These are phyloP conservation scores for Tetragonula clypearis DNA, from an alignment of 1,140 invertebrate genomes.

Conservation along the genomic window DNA sequence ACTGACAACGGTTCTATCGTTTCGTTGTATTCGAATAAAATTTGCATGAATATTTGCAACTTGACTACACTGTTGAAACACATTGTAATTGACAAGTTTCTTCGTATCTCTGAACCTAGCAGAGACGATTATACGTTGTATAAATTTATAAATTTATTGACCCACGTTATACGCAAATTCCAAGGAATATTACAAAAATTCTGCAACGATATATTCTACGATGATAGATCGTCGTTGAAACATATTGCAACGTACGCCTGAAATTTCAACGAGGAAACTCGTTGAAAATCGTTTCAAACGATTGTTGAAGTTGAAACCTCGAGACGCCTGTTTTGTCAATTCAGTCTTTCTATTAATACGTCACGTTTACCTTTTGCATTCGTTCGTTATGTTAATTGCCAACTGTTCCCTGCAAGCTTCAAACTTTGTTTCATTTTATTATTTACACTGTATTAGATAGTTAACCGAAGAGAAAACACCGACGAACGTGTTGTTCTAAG, in stretches of 20 bases:
- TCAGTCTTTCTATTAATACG: not conserved
- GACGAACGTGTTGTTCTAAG: no score
- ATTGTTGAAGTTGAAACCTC: not conserved
- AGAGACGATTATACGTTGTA: not conserved
- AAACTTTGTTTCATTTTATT: not conserved
- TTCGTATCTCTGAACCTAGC: not conserved
- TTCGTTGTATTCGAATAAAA: not conserved
- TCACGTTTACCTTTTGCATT: not conserved
- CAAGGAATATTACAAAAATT: not conserved
- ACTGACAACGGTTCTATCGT: not conserved
- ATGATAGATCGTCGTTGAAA: not conserved
- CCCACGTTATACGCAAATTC: not conserved
- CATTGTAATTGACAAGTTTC: not conserved
- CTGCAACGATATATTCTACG: not conserved
- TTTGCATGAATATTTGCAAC: not conserved
- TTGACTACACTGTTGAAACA: not conserved
- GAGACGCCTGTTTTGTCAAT: not conserved
- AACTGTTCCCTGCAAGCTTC: not conserved
- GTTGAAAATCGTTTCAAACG: not conserved
- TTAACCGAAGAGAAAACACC: not conserved
- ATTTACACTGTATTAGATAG: not conserved
- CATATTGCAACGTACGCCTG: not conserved
- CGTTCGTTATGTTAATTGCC: not conserved
- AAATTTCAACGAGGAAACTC: not conserved
- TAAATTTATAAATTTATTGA: not conserved